Percentiles rank a stretch among this genome's conserved stretches.
Evolutionary conservation across 2,113 vertebrate genomes (phyloP).

Genomic region (Embiotoca jacksoni): DNA sequence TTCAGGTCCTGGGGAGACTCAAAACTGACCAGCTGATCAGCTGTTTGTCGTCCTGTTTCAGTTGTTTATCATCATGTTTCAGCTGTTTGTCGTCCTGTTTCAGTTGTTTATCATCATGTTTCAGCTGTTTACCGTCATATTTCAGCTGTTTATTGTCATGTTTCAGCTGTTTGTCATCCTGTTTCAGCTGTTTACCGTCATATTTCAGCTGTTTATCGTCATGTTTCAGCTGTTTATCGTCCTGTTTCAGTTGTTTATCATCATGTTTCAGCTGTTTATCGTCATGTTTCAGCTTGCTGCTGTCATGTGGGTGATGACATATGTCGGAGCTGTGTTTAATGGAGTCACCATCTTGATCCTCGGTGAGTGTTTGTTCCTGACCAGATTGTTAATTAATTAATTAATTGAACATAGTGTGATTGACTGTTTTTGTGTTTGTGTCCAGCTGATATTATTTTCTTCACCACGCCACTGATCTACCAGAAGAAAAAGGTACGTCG

Average conservation of each 20-base stretch:
- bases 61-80: background rate
- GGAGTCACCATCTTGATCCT: constrained; percentile 91
- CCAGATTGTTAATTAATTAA: background rate
- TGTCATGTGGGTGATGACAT: constrained; percentile 91
- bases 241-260: background rate
- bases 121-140: background rate
- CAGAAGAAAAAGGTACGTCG: constrained; percentile 87
- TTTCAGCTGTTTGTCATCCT: background rate
- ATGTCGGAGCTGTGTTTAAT: constrained; percentile 89
- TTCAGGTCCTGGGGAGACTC: no score
- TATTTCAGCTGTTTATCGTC: background rate
- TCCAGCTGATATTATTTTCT: constrained; percentile 82
- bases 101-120: background rate
- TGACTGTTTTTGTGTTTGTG: background rate
- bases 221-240: background rate
- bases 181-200: background rate
- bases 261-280: background rate
- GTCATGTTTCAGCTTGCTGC: constrained; percentile 84
- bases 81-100: background rate
- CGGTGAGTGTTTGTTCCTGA: constrained; percentile 71
- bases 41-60: background rate
- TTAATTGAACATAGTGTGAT: background rate
- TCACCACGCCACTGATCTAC: constrained; percentile 85
- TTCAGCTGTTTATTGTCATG: constrained; percentile 75
- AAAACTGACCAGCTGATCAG: no score